Percentiles rank a stretch among this genome's conserved stretches.
These are phyloP conservation scores for Spea hammondii DNA, from an alignment of 2,797 vertebrate species.

Conservation along the genomic window DNA sequence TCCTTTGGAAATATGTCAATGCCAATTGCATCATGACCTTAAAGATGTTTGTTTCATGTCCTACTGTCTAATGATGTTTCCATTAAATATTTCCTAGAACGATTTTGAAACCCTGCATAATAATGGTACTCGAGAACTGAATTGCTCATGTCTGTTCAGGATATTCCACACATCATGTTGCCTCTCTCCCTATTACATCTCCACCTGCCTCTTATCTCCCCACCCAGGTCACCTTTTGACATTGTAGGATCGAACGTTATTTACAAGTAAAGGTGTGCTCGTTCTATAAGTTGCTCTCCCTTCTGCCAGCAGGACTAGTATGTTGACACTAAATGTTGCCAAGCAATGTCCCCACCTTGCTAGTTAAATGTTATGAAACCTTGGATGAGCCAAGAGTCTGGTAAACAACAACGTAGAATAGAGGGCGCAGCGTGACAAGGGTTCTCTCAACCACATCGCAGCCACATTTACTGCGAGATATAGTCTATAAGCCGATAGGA, in stretches of 20 bases:
- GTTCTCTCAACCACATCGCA: background rate
- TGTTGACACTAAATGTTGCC: slow-evolving; percentile 30
- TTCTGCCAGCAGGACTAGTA: slow-evolving; percentile 30
- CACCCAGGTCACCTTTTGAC: background rate
- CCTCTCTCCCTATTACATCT: background rate
- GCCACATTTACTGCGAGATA: too few species aligned
- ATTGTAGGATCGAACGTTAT: slow-evolving; percentile 10
- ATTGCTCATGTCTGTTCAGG: too few species aligned
- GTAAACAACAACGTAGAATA: background rate
- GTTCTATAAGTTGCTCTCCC: background rate
- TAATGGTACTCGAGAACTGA: too few species aligned
- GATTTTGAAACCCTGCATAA: too few species aligned
- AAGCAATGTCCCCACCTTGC: slow-evolving; percentile 38
- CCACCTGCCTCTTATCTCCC: background rate
- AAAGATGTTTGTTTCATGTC: too few species aligned
- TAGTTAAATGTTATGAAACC: background rate
- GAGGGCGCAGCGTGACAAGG: background rate
- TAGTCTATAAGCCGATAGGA: too few species aligned
- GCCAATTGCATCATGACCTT: too few species aligned
- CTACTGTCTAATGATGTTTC: too few species aligned
- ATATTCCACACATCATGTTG: background rate
- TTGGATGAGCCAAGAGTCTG: background rate
- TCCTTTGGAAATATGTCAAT: too few species aligned
- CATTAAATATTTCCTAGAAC: too few species aligned
- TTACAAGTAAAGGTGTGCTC: slow-evolving; percentile 32